Evolutionary conservation across 30 jellyfish, hydroid and myxozoan species (phyloP), one percentile per base, ranked within the genome.

Genomic region (Aurelia aurita): DNA sequence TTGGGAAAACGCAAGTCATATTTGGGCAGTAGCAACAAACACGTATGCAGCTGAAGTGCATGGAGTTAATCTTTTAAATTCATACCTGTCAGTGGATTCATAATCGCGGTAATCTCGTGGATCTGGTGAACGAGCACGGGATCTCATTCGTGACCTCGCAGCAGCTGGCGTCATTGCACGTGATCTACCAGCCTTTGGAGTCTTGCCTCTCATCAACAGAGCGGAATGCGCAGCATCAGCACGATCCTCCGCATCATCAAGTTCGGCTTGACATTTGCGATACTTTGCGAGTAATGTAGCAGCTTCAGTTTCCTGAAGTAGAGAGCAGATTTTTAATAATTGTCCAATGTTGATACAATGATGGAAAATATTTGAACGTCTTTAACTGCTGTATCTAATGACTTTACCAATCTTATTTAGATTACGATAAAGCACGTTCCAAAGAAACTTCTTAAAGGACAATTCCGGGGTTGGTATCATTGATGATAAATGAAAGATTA

Each of bases 161-260:
- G 91, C 85, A 5, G 79, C 81, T 25, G 81, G 91, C 46, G 85
- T 73, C 85, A 82, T 69, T 27, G 82, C 85, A 69, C 85, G 82
- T 51, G 85, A 73, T n/a, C 77, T 66, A 3, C 85, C 79, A 51
- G 90, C 57, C 49, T 34, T 67, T 15, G 95, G 80, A 16, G 78
- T 72, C 53, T 85, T 51, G 28, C 85, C 44, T 60, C 87, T 53
- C 87, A 66, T 79, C 67, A 77, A 20, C 78, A 87, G 26, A 5
- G 91, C 96, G 22, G 87, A 45, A 32, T 77, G 89, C 2, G 91
- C 91, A 21, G 87, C 87, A 54, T 87, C 96, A 22, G 96, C 96
- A 32, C 96, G 87, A 26, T 87, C 96, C 51, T 87, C 96, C 3
- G 96, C 96, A 54, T 87, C 96, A 23, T 87, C 96, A 2, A 87